A percentile compares a stretch with the other conserved stretches of the same genome.
These are phyloP conservation scores for Caretta caretta DNA, from an alignment of 2,113 vertebrate species.

Conservation along the genomic window DNA sequence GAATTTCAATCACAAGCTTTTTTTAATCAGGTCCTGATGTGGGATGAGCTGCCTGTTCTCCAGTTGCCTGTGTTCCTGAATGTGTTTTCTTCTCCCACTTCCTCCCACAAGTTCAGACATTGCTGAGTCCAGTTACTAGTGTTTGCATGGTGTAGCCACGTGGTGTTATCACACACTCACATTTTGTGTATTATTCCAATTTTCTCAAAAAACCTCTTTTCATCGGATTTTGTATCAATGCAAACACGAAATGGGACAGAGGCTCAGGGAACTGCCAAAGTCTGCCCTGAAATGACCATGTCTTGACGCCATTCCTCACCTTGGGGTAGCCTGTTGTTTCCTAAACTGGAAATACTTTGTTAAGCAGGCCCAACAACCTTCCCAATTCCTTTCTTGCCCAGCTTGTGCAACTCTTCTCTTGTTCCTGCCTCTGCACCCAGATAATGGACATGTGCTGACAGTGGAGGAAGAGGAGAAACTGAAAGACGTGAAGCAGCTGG, in stretches of 20 bases:
- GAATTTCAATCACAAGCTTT: not conserved
- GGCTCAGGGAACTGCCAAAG: not conserved
- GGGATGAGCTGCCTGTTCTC: not conserved
- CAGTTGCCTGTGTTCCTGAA: not conserved
- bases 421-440: slow-evolving; percentile 52
- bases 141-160: not conserved
- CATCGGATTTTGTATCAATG: not conserved
- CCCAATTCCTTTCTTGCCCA: fast-evolving
- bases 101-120: fast-evolving
- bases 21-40: not conserved
- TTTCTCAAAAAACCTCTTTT: not conserved
- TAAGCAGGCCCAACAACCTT: fast-evolving
- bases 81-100: not conserved
- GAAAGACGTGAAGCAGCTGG: not conserved
- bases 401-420: not conserved
- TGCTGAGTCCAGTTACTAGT: not conserved
- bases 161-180: not conserved
- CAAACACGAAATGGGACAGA: not conserved
- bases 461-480: not conserved
- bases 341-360: not conserved
- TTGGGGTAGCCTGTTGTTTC: not conserved
- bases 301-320: not conserved
- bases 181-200: not conserved
- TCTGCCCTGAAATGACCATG: not conserved
- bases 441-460: not conserved